These are phyloP conservation scores for Pteruthius melanotis DNA, from an alignment of 2,113 vertebrate species.

Conservation along the genomic window DNA sequence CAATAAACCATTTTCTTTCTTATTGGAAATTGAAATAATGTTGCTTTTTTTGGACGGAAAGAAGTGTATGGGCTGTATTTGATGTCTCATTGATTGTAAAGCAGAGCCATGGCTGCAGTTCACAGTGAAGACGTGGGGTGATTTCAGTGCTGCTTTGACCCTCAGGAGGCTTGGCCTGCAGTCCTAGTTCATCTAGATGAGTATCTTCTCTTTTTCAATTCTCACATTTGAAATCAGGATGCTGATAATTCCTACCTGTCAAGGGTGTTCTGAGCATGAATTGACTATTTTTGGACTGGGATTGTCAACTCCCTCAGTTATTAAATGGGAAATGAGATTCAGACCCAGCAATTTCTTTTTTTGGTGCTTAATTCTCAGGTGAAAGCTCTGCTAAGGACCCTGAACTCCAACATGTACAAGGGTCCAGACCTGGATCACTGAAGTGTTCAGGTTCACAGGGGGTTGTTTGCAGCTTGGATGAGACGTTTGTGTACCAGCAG, in stretches of 20 bases:
- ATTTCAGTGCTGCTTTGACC: background rate
- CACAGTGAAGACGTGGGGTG: background rate
- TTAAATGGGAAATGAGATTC: background rate
- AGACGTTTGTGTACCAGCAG: background rate
- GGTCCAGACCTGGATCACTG: background rate
- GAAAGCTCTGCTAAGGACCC: background rate
- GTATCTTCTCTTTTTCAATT: background rate
- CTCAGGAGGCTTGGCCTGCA: background rate
- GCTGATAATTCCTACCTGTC: background rate
- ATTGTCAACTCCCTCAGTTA: background rate
- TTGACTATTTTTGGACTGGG: background rate
- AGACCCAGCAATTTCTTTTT: background rate
- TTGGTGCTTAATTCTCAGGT: background rate
- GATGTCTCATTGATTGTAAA: background rate
- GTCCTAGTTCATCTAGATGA: background rate
- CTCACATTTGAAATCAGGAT: background rate
- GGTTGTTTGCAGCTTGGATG: background rate
- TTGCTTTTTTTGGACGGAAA: background rate
- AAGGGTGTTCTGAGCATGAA: background rate
- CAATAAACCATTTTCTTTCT: conserved; percentile 23
- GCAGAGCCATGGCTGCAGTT: background rate
- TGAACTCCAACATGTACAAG: background rate
- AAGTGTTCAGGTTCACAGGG: background rate
- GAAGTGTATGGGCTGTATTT: background rate
- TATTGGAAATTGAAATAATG: conserved; percentile 15